phyloP scores from a whole-genome alignment of 2,888 invertebrate genomes.

The Drosophila birchii region DNA sequence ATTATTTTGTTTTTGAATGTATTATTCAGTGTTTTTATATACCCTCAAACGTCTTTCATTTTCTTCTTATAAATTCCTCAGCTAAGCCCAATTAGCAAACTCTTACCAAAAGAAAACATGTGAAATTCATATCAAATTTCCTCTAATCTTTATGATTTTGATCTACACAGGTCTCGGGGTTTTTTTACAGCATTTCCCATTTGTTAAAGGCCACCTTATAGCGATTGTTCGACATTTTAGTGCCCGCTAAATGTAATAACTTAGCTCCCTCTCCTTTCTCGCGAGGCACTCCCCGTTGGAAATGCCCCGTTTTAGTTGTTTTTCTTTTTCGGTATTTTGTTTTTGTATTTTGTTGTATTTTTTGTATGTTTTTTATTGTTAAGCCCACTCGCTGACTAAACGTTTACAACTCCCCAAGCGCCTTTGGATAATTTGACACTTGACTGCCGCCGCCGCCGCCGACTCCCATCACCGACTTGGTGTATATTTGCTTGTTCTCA shows the following conservation, averaged over 20 bases:
- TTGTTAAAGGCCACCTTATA: constrained; percentile 25
- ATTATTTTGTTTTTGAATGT: too few relatives aligned
- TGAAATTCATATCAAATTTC: constrained; percentile 4
- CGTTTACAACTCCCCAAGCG: constrained; percentile 73
- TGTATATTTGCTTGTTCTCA: constrained; percentile 61
- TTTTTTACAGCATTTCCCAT: constrained; percentile 34
- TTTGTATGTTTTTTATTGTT: constrained; percentile 30
- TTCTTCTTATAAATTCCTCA: background rate
- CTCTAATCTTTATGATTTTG: constrained; percentile 29
- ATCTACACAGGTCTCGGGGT: constrained; percentile 21
- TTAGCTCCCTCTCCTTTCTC: constrained; percentile 20
- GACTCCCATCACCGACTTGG: background rate
- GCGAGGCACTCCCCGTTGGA: constrained; percentile 30
- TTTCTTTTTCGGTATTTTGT: background rate
- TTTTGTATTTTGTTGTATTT: constrained; percentile 10
- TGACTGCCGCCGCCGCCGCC: constrained; percentile 55
- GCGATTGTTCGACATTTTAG: constrained; percentile 32
- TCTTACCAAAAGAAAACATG: background rate
- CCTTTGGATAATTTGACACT: constrained; percentile 77
- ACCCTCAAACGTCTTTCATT: background rate
- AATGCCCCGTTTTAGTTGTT: constrained; percentile 14
- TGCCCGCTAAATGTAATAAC: constrained; percentile 51
- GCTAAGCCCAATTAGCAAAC: constrained; percentile 1
- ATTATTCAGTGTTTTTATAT: background rate
- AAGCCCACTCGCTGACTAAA: constrained; percentile 59